These are phyloP conservation scores for Flexamia atlantica DNA, from an alignment of 2,888 invertebrate species.

Conservation along the genomic window DNA sequence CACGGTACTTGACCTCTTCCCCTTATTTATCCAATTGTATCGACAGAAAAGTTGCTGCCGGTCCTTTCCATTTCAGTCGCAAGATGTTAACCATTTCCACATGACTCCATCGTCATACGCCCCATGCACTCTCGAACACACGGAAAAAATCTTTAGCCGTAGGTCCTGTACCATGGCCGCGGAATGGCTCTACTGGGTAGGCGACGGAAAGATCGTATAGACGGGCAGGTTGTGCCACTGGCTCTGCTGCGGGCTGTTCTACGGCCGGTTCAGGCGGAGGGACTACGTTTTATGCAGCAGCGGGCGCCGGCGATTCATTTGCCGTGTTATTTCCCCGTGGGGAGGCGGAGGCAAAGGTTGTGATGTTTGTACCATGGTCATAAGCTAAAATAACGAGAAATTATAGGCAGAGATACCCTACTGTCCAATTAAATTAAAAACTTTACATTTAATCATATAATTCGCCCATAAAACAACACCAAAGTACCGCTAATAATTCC, in stretches of 20 bases:
- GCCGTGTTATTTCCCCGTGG: not conserved
- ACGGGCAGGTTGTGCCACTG: not conserved
- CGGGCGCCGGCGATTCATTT: no score
- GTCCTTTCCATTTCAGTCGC: not conserved
- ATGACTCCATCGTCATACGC: not conserved
- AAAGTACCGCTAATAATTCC: no score
- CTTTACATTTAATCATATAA: no score
- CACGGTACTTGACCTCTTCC: not conserved
- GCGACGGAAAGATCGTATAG: constrained; percentile 8
- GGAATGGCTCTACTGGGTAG: not conserved
- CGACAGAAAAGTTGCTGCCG: not conserved
- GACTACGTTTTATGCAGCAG: no score
- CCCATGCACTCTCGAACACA: not conserved
- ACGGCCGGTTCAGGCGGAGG: not conserved
- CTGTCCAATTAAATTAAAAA: no score
- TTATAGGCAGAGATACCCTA: not conserved
- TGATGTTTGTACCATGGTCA: not conserved
- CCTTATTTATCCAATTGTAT: not conserved
- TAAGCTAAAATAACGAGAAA: no score
- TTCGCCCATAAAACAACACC: no score
- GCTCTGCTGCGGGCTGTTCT: not conserved
- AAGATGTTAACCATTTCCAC: not conserved
- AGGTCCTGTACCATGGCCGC: not conserved
- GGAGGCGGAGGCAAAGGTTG: not conserved
- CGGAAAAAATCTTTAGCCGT: not conserved